These are phyloP conservation scores for Lepidochrysops patricia DNA, from an alignment of 2,888 invertebrate species.

Conservation along the genomic window DNA sequence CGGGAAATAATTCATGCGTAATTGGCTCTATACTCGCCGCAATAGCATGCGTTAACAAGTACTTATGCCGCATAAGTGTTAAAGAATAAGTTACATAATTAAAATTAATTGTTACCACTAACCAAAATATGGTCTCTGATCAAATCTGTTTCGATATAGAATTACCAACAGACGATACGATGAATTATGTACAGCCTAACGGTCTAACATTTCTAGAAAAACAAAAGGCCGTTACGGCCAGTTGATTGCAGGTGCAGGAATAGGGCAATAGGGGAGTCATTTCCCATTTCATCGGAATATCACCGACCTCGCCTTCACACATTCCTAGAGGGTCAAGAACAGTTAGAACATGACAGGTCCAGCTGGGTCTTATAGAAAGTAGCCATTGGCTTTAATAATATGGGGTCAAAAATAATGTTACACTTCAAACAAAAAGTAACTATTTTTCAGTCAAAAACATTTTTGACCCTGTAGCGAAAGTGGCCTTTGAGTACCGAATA, in stretches of 20 bases:
- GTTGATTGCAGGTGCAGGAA: not conserved
- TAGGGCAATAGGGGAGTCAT: not conserved
- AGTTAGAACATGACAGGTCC: not conserved
- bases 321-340: not conserved
- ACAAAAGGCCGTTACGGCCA: not conserved
- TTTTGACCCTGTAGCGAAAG: not conserved
- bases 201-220: not conserved
- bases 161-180: too few species aligned
- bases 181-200: not conserved
- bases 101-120: too few species aligned
- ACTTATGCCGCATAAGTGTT: too few species aligned
- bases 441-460: not conserved
- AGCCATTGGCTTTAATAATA: not conserved
- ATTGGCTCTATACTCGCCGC: too few species aligned
- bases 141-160: too few species aligned
- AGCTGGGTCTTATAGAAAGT: not conserved
- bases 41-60: too few species aligned
- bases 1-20: too few species aligned
- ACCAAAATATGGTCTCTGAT: too few species aligned
- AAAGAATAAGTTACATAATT: too few species aligned
- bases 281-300: constrained; percentile 4
- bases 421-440: not conserved
- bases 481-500: not conserved
- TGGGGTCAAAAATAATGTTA: too few species aligned
- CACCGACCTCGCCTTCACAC: not conserved